Evolutionary conservation across 2,113 vertebrate species (phyloP), one percentile per base, ranked within the genome.

Genomic region (Patagioenas fasciata): DNA sequence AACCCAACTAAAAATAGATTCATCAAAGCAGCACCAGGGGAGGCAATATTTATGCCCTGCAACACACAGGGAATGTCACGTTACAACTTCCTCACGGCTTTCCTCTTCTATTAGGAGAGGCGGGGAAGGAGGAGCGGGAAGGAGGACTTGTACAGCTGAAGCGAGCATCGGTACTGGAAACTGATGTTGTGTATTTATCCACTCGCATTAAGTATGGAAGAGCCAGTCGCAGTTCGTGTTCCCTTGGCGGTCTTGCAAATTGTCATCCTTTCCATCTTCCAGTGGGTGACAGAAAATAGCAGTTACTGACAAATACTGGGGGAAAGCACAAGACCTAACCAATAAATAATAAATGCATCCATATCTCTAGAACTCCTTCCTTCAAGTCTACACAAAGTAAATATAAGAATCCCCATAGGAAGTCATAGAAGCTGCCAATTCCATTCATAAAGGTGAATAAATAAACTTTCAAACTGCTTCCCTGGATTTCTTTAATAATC

Each of bases 271-370:
- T 97, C 94, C 80, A 92, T 97, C 95, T 97, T 97, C 42, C 89
- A 92, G 88, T 38, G 29, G 74, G 80, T 96, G 97, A 97, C 93
- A 97, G 93, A 96, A 97, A 94, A 84, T 80, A 91, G 85, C 80
- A 94, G 87, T 81, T 91, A 85, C 90, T 96, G 95, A 97, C 67
- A 97, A 97, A 97, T 89, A 73, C 88, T 95, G 71, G 54, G 85
- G 67, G 56, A 94, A 96, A 96, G 53, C 84, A 97, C 64, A 90
- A 88, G 93, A 95, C 75, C 89, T 93, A 85, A 95, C 86, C 85
- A 92, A 97, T 96, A 97, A 97, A 97, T 97, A 97, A 94, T 90
- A 97, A 89, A 95, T 81, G 69, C 56, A 75, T 95, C 42, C 61
- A 42, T 92, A 91, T 89, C 70, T 95, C 62, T 77, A 74, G 48